Percentiles rank a stretch among this genome's conserved stretches.
Conservation (phyloP, 2,113 vertebrate genomes). For the Spea multiplicata region DNA sequence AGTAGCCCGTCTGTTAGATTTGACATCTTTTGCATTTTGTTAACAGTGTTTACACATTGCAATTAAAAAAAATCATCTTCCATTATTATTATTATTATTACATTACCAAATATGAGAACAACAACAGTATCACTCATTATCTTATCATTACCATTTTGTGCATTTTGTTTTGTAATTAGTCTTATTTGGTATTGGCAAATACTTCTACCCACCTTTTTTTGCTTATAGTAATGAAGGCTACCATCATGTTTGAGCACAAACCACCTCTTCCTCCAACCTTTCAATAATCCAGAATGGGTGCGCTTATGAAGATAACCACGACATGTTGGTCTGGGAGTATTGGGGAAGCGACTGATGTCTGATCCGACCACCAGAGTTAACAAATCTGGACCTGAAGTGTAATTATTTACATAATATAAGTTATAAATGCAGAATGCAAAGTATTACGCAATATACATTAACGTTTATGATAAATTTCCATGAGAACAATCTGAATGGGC, state of each 20-base stretch:
- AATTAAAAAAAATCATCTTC: too few species aligned
- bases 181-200: background rate
- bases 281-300: constrained; percentile 79
- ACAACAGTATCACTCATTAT: too few species aligned
- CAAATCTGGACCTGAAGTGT: constrained; percentile 74
- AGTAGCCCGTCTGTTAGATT: too few species aligned
- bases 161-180: too few species aligned
- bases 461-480: too few species aligned
- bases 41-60: too few species aligned
- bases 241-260: constrained; percentile 83
- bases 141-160: too few species aligned
- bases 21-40: too few species aligned
- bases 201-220: constrained; percentile 75
- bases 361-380: constrained; percentile 82
- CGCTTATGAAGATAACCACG: constrained; percentile 85
- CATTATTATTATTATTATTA: too few species aligned
- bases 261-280: constrained; percentile 93
- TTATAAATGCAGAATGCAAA: background rate
- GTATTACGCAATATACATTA: too few species aligned
- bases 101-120: too few species aligned
- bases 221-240: constrained; percentile 82
- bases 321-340: constrained; percentile 78
- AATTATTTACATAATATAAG: background rate
- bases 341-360: constrained; percentile 81
- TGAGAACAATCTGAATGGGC: too few species aligned